Conservation (phyloP, 1,140 invertebrate genomes). For the Nymphalis io region DNA sequence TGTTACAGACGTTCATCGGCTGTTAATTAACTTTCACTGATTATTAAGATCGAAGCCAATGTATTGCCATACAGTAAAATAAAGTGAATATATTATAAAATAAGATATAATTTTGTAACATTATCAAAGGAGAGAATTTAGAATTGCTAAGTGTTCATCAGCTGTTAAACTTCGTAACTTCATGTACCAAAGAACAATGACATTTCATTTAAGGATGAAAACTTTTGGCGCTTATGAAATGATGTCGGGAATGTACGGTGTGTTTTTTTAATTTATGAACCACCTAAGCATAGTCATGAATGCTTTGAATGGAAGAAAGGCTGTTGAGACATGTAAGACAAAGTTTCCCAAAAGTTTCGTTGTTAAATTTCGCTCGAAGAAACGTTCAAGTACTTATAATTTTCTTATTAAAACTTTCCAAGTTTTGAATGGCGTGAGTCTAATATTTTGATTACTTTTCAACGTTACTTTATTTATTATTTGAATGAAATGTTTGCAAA, state of each 20-base stretch:
- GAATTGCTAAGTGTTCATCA: constrained; percentile 17
- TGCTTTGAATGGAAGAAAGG: constrained; percentile 6
- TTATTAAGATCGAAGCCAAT: too few species aligned
- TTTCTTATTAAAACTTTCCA: constrained; percentile 23
- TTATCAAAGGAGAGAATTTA: constrained; percentile 12
- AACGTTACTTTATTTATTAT: background rate
- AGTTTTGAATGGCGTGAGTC: constrained; percentile 1
- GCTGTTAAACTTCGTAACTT: constrained; percentile 24
- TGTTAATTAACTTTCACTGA: too few species aligned
- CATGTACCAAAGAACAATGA: constrained; percentile 18
- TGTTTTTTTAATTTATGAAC: constrained; percentile 2
- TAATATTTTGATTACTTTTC: constrained; percentile 10
- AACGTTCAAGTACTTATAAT: constrained; percentile 24
- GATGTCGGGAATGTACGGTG: background rate
- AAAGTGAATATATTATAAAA: too few species aligned
- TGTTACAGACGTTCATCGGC: too few species aligned
- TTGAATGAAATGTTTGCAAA: background rate
- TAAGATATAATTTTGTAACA: too few species aligned
- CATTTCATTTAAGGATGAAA: constrained; percentile 6
- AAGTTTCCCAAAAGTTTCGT: constrained; percentile 14
- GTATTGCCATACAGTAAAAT: too few species aligned
- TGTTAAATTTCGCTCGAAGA: constrained; percentile 21
- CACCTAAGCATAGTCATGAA: constrained; percentile 8
- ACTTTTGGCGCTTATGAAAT: background rate
- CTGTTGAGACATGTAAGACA: constrained; percentile 9